Base-by-base conservation (phyloP, 2,113 vertebrate genomes). In the Nothobranchius furzeri region DNA sequence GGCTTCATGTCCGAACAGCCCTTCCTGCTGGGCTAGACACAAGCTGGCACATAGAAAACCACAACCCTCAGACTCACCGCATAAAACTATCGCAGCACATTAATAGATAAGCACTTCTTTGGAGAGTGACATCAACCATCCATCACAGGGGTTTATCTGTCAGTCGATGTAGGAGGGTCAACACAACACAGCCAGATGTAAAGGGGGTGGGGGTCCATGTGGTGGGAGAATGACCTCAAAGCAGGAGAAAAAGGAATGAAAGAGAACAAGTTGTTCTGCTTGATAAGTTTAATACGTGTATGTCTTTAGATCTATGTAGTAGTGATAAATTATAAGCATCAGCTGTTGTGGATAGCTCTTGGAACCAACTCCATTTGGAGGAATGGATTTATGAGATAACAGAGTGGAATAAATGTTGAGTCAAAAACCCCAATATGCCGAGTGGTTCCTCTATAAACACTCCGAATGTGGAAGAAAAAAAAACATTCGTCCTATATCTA, bases 71-170 rank as follows among this genome's bases (percentile, higher is more conserved):
- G 47, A 76, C 14, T 58, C 62, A 30, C 83, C 86, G 79, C 77
- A 84, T 87, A 58, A 85, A 87, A 70, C 17, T 7, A 14, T 47
- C 1, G 2, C 55, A 20, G 46, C 9, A 47, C 60, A 24, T 64
- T 84, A 80, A 89, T 69, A 79, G 82, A 90, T 83, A 82, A 76
- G 77, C 81, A 30, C 15, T 40, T 81, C 67, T 79, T 64, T 66
- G 79, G 54, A 76, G 78, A 60, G 75, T 86, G 90, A 91, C 86
- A 87, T 73, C 35, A 17, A 35, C 60, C 71, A 88, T 91, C 82
- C 80, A 90, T 92, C 91, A 91, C 79, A n/a, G 74, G 52, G 71
- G 77, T 85, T 89, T 87, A 86, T 87, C 84, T 85, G 69, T 42
- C 56, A 48, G 47, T 40, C 37, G 37, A 40, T 7, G 37, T 40